Evolutionary conservation across 2,113 vertebrate genomes (phyloP).

Genomic region (Gavia stellata): DNA sequence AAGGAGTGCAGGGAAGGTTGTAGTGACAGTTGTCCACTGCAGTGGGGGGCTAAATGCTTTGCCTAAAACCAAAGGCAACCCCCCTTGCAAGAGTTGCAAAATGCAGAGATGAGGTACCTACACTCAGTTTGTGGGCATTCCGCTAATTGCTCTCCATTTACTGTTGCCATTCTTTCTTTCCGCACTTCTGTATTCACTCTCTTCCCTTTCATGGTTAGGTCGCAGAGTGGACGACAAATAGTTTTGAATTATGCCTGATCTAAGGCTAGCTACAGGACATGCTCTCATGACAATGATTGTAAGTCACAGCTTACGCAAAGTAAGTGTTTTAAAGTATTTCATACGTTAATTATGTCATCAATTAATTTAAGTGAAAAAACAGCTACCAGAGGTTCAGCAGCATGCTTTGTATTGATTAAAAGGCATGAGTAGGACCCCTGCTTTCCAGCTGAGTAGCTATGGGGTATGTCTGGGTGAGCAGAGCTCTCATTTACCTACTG

Average conservation of each 20-base stretch:
- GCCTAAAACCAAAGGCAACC: not conserved
- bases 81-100: not conserved
- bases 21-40: not conserved
- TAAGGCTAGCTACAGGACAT: not conserved
- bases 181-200: not conserved
- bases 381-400: not conserved
- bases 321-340: not conserved
- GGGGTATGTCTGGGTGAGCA: not conserved
- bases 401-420: not conserved
- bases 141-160: not conserved
- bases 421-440: not conserved
- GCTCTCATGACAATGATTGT: not conserved
- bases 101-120: not conserved
- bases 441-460: not conserved
- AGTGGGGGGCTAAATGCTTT: not conserved
- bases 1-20: not conserved
- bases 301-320: not conserved
- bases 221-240: not conserved
- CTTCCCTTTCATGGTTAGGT: not conserved
- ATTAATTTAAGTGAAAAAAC: not conserved
- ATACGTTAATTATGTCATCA: not conserved
- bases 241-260: not conserved
- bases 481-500: not conserved
- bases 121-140: not conserved
- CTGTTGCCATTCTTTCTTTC: not conserved